Percentiles rank a stretch among this genome's conserved stretches.
phyloP scores from a whole-genome alignment of 2,888 invertebrate genomes.

The Poecilobothrus nobilitatus region DNA sequence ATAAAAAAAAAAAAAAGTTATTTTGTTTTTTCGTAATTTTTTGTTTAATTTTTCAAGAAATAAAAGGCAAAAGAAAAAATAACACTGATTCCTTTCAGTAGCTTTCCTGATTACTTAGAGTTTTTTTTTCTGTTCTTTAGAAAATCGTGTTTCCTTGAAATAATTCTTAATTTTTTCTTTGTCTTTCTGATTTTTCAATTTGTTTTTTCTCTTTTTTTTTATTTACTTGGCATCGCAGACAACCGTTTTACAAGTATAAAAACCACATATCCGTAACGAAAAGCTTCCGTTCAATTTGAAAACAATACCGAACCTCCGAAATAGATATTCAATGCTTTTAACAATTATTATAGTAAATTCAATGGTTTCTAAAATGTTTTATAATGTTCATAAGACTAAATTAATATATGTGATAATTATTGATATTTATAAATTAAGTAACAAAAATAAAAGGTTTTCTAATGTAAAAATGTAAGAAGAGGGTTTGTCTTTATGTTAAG shows the following conservation, averaged over 20 bases:
- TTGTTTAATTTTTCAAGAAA: neutral
- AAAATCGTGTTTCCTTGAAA: neutral
- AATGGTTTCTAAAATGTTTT: neutral
- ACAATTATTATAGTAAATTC: neutral
- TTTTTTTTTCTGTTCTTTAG: neutral
- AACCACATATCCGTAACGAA: constrained; percentile 4
- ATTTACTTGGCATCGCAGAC: neutral
- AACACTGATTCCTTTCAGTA: too few species aligned
- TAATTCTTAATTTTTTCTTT: neutral
- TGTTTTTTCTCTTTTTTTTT: neutral
- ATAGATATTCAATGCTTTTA: neutral
- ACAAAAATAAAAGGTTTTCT: too few species aligned
- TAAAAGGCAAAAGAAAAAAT: too few species aligned
- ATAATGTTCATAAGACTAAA: too few species aligned
- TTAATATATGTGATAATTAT: too few species aligned
- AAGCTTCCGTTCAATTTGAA: constrained; percentile 6
- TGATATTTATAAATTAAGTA: too few species aligned
- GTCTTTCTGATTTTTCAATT: neutral
- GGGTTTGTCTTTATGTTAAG: too few species aligned
- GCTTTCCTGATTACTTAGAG: neutral
- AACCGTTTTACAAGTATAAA: constrained; percentile 1
- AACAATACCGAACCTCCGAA: neutral
- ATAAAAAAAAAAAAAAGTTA: neutral
- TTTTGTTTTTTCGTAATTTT: too few species aligned
- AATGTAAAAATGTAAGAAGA: too few species aligned